phyloP scores from a whole-genome alignment of 2,113 vertebrate genomes.

The Platichthys stellatus region DNA sequence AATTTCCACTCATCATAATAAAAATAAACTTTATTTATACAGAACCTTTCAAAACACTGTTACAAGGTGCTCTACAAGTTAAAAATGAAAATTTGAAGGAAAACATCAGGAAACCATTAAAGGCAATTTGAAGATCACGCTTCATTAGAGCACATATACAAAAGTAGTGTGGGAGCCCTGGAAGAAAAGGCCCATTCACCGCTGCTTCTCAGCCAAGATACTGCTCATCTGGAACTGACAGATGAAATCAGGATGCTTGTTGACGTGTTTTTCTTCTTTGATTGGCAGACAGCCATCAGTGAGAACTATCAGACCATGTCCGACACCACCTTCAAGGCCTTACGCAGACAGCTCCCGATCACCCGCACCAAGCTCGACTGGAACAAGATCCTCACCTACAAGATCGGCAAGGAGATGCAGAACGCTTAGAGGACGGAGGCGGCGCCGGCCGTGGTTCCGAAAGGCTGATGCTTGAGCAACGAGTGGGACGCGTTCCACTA shows the following conservation, averaged over 20 bases:
- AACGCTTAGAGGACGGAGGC: conserved; percentile 81
- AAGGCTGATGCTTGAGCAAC: conserved; percentile 69
- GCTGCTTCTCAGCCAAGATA: too few relatives aligned
- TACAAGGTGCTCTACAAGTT: too few relatives aligned
- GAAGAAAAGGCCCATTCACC: too few relatives aligned
- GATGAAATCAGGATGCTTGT: too few relatives aligned
- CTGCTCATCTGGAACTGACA: neutral
- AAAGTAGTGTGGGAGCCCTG: too few relatives aligned
- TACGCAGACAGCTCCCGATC: conserved; percentile 94
- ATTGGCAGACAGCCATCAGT: conserved; percentile 89
- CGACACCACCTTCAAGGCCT: conserved; percentile 96
- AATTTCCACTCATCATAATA: neutral
- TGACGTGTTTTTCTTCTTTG: neutral
- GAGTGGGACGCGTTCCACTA: conserved; percentile 44
- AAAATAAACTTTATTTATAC: too few relatives aligned
- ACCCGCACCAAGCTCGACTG: conserved; percentile 99
- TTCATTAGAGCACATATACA: too few relatives aligned
- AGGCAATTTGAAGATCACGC: too few relatives aligned
- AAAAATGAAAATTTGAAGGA: too few relatives aligned
- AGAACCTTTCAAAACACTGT: too few relatives aligned
- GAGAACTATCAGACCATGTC: conserved; percentile 98
- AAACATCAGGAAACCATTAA: too few relatives aligned
- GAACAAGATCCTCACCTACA: conserved; percentile 99
- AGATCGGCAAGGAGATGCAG: conserved; percentile 98
- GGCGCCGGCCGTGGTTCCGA: neutral